These are phyloP conservation scores for Teleogryllus occipitalis DNA, from an alignment of 1,140 invertebrate species.

Conservation along the genomic window DNA sequence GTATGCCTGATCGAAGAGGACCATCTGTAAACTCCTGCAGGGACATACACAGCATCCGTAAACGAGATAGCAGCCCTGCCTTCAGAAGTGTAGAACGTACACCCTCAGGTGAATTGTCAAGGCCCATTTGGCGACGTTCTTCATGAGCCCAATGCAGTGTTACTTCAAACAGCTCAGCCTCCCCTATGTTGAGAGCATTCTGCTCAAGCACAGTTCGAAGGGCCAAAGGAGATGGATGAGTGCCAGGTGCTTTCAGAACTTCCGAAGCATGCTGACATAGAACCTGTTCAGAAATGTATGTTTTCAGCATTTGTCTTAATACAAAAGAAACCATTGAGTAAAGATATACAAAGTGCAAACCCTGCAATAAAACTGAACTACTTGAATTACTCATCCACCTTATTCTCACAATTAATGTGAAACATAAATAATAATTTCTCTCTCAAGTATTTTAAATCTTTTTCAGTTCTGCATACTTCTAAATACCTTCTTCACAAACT, in stretches of 20 bases:
- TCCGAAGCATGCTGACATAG: conserved; percentile 24
- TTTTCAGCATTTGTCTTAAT: too few species aligned
- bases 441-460: too few species aligned
- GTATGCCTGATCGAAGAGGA: conserved; percentile 19
- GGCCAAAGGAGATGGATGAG: conserved; percentile 18
- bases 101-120: conserved; percentile 15
- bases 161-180: conserved; percentile 24
- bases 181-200: conserved; percentile 24
- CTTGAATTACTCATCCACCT: too few species aligned
- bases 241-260: not conserved
- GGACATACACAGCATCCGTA: conserved; percentile 26
- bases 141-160: conserved; percentile 24
- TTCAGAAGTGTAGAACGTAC: conserved; percentile 21
- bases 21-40: conserved; percentile 18
- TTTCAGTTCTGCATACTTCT: too few species aligned
- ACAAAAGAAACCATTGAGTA: too few species aligned
- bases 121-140: conserved; percentile 20
- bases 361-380: too few species aligned
- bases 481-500: too few species aligned
- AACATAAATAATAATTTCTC: too few species aligned
- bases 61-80: conserved; percentile 20
- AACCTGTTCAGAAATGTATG: conserved; percentile 8
- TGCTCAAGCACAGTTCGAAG: conserved; percentile 26
- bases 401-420: too few species aligned
- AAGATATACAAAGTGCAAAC: too few species aligned